These are phyloP conservation scores for Choloepus didactylus DNA, from an alignment of 2,797 vertebrate species.

Conservation along the genomic window DNA sequence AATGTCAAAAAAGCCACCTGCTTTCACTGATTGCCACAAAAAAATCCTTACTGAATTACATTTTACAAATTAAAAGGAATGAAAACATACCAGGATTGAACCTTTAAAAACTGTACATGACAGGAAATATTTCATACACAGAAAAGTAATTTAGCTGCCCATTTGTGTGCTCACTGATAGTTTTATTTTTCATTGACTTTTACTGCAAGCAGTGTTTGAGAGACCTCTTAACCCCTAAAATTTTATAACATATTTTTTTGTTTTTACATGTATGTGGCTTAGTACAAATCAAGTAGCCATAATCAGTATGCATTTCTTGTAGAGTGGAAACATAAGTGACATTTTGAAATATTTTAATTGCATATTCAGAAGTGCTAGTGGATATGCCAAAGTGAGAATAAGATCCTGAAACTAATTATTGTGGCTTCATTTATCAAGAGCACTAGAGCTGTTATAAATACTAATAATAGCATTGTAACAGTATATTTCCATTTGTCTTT, in stretches of 20 bases:
- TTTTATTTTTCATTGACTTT: conserved; percentile 60
- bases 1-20: not conserved
- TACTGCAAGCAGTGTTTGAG: conserved; percentile 26
- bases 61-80: conserved; percentile 13
- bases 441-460: conserved; percentile 85
- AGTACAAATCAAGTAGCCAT: conserved; percentile 82
- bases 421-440: conserved; percentile 93
- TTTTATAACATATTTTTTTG: conserved; percentile 61
- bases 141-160: conserved; percentile 32
- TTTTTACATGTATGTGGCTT: conserved; percentile 74
- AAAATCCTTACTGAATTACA: conserved; percentile 9
- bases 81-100: not conserved
- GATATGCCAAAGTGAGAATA: conserved; percentile 86
- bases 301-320: conserved; percentile 90
- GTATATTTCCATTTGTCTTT: conserved; percentile 84
- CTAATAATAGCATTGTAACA: conserved; percentile 92
- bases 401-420: conserved; percentile 93
- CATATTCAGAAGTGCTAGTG: conserved; percentile 88
- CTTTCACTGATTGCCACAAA: conserved; percentile 33
- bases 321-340: conserved; percentile 88
- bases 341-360: conserved; percentile 92
- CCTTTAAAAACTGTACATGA: not conserved
- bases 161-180: not conserved
- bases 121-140: conserved; percentile 39
- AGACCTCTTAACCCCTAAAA: conserved; percentile 73